These are phyloP conservation scores for Allolobophora icterica DNA, from an alignment of 2,888 invertebrate genomes.

Conservation along the genomic window DNA sequence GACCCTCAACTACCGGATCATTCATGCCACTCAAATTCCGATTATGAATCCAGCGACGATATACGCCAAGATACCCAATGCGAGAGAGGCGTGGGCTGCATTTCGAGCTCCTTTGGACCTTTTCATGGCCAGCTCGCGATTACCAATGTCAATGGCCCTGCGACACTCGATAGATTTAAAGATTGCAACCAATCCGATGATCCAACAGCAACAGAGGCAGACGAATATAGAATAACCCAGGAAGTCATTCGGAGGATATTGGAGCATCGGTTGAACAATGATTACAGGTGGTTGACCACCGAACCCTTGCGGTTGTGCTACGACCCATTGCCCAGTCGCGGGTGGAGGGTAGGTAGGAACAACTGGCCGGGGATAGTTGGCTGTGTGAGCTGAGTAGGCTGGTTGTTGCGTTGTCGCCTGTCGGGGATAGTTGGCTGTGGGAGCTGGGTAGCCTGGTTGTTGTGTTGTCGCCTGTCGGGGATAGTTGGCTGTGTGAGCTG, in stretches of 20 bases:
- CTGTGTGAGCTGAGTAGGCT: background rate
- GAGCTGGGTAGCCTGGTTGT: no score
- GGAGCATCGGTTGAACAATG: slow-evolving; percentile 10
- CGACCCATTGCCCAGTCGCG: background rate
- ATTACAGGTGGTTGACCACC: background rate
- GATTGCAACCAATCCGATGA: slow-evolving; percentile 45
- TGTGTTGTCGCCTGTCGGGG: no score
- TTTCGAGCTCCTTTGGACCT: background rate
- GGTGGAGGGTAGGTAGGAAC: background rate
- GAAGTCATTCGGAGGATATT: slow-evolving; percentile 42
- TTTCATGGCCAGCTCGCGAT: slow-evolving; percentile 10
- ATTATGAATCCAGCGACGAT: background rate
- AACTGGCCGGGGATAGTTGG: background rate
- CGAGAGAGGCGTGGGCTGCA: background rate
- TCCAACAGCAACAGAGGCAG: slow-evolving; percentile 46
- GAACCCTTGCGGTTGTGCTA: background rate
- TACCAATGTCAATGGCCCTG: slow-evolving; percentile 38
- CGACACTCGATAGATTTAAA: slow-evolving; percentile 42
- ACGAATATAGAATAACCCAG: slow-evolving; percentile 42
- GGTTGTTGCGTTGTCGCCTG: no score
- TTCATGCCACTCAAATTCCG: background rate
- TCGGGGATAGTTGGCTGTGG: no score
- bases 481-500: no score
- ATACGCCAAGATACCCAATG: background rate
- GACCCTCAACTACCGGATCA: no score